A percentile compares a stretch with the other conserved stretches of the same genome.
phyloP scores from a whole-genome alignment of 2,797 vertebrate genomes.

The Premnoplex brunnescens region DNA sequence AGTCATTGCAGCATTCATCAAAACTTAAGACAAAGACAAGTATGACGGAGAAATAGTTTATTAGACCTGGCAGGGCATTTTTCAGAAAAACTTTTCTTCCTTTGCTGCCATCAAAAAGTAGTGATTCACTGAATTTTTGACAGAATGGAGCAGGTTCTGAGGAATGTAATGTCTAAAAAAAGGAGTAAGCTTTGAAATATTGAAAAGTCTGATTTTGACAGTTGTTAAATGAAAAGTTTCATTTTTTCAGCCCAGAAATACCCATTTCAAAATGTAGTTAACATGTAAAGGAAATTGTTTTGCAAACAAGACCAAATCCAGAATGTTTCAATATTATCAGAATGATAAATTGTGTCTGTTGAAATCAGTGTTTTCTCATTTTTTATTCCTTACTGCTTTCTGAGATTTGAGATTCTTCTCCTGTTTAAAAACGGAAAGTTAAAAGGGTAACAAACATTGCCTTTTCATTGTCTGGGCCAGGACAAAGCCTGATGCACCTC shows the following conservation, averaged over 20 bases:
- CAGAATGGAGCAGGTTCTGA: slow-evolving; percentile 16
- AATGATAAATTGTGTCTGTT: background rate
- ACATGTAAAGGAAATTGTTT: background rate
- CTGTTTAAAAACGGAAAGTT: background rate
- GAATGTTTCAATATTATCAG: background rate
- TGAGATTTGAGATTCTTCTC: background rate
- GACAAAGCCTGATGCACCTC: background rate
- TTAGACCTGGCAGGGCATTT: slow-evolving; percentile 15
- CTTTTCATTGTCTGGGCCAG: background rate
- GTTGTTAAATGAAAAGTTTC: slow-evolving; percentile 3
- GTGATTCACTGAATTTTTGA: slow-evolving; percentile 43
- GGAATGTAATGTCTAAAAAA: slow-evolving; percentile 1
- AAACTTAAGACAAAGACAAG: background rate
- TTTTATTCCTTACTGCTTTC: background rate
- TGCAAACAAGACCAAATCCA: background rate
- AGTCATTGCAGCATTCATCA: background rate
- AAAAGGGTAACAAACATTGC: background rate
- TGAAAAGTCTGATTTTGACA: slow-evolving; percentile 38
- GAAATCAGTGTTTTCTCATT: background rate
- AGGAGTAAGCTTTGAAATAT: slow-evolving; percentile 17
- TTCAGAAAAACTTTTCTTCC: background rate
- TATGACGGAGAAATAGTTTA: background rate
- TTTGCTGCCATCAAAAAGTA: background rate
- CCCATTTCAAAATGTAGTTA: background rate
- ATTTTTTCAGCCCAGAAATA: background rate